These are phyloP conservation scores for Oreocharis arfaki DNA, from an alignment of 2,113 vertebrate species.

Conservation along the genomic window DNA sequence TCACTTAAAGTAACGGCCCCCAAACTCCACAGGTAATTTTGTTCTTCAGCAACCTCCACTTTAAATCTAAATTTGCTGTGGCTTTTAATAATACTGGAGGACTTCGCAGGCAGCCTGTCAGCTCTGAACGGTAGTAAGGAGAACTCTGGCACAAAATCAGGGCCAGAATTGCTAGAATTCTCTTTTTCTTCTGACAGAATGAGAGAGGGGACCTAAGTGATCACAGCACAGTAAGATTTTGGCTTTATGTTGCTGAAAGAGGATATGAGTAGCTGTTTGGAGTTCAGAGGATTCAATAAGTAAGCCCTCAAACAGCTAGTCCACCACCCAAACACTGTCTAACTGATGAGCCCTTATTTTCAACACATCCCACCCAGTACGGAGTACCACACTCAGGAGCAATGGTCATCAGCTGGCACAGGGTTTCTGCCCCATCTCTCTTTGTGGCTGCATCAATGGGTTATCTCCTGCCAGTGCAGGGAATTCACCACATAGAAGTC, in stretches of 20 bases:
- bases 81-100: background rate
- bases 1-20: background rate
- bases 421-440: background rate
- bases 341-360: background rate
- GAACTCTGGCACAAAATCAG: background rate
- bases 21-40: background rate
- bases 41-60: background rate
- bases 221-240: background rate
- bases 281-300: background rate
- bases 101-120: background rate
- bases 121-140: background rate
- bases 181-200: background rate
- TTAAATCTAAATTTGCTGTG: background rate
- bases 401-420: background rate
- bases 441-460: background rate
- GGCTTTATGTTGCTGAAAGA: background rate
- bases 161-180: background rate
- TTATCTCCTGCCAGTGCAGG: background rate
- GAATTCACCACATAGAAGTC: background rate
- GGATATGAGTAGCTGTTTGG: background rate
- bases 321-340: background rate
- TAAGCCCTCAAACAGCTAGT: background rate
- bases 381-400: background rate
- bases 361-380: background rate
- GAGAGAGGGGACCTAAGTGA: background rate